Evolutionary conservation across 2,888 invertebrate genomes (phyloP), one percentile per base, ranked within the genome.

Genomic region (Archaeoteleia sp.): DNA sequence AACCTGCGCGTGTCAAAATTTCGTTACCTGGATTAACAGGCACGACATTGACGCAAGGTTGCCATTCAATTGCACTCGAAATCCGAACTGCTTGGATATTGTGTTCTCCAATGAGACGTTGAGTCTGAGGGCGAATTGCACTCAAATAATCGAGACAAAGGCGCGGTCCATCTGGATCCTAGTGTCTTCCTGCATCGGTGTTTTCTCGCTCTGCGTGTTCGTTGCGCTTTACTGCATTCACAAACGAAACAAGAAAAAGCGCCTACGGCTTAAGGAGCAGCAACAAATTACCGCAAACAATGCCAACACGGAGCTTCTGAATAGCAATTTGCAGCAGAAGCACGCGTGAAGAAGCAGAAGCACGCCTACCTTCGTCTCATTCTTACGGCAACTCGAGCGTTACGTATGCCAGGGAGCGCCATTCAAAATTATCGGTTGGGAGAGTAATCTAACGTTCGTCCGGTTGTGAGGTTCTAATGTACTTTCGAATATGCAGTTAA

Each of bases 271-370:
- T 17, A 80, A 79, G 60, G 75, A 79, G 53, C 71, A 82, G 39
- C 78, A 81, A 46, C 75, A 79, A 10, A 45, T 65, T 43, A 53
- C 80, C 3, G 67, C 77, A 6, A 80, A 76, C 66, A 81, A 80
- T 27, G 80, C 81, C 15, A 84, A 82, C 46, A 80, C 81, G 12
- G 83, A 84, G 54, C 58, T 83, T 42, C 68, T 84, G 5, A 80
- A 79, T 49, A 75, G 76, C 49, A 81, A 81, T 35, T 25, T 67
- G 9, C 43, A 46, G 37, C 61, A 71, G 14, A 71, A 70, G 42
- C 65, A 60, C 14, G 69, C 73, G 70, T 74, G 73, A 70, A 57
- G 35, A 30, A 29, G 40, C 34, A n/a, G n/a, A n/a, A n/a, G n/a
- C n/a, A n/a, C n/a, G n/a, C n/a, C n/a, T n/a, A n/a, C n/a, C n/a